phyloP scores from a whole-genome alignment of 2,113 vertebrate species.

The Hassar affinis region DNA sequence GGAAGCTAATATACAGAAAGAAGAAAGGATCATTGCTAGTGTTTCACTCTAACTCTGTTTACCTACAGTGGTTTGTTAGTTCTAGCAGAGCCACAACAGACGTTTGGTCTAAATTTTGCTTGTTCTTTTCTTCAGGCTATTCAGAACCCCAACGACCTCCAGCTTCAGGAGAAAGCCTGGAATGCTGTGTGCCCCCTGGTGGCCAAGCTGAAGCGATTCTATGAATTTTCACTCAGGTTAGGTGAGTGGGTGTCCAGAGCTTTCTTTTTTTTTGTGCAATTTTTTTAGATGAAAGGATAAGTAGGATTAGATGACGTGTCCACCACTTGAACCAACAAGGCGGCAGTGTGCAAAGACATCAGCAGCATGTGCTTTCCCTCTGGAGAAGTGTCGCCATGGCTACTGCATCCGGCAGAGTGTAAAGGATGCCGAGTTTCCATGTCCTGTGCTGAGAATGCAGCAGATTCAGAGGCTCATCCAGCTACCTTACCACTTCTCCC shows the following conservation, averaged over 20 bases:
- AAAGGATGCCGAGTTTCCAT: slow-evolving; percentile 25
- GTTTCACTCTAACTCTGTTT: slow-evolving; percentile 9
- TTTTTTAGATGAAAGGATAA: not conserved
- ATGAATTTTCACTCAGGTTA: slow-evolving; percentile 88
- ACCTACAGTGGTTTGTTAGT: not conserved
- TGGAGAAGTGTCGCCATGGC: slow-evolving; percentile 67
- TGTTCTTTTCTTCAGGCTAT: slow-evolving; percentile 76
- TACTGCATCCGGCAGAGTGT: slow-evolving; percentile 57
- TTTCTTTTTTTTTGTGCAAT: not conserved
- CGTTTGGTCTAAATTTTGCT: not conserved
- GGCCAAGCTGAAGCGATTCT: slow-evolving; percentile 89
- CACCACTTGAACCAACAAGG: slow-evolving; percentile 17
- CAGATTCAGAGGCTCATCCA: not conserved
- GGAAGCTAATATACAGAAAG: not conserved
- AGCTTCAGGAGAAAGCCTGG: slow-evolving; percentile 90
- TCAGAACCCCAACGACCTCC: slow-evolving; percentile 85
- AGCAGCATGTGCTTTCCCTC: not conserved
- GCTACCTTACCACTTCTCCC: slow-evolving; percentile 8
- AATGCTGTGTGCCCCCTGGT: slow-evolving; percentile 89
- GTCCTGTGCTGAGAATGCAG: slow-evolving; percentile 17
- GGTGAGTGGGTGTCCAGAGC: slow-evolving; percentile 70
- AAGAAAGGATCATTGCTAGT: not conserved
- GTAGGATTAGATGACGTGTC: not conserved
- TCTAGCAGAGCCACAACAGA: not conserved
- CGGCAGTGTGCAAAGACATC: not conserved